These are phyloP conservation scores for Sipha flava DNA, from an alignment of 1,140 invertebrate genomes.

Conservation along the genomic window DNA sequence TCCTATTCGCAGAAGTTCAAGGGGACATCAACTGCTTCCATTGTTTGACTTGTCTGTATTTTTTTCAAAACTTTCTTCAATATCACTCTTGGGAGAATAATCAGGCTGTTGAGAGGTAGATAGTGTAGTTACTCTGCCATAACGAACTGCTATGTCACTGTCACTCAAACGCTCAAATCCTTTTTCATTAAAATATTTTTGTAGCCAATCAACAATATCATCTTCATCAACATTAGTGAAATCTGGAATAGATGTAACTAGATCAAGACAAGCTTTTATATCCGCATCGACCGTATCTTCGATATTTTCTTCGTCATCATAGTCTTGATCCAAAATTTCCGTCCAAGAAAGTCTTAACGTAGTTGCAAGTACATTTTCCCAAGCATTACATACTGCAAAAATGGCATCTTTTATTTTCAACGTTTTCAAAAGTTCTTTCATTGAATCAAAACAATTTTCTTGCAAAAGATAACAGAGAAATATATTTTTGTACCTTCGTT, in stretches of 20 bases:
- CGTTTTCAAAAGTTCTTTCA: neutral
- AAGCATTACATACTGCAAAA: neutral
- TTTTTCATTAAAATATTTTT: neutral
- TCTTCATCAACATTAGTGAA: no score
- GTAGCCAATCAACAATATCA: neutral
- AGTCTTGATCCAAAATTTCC: neutral
- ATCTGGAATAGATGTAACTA: neutral
- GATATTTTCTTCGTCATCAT: neutral
- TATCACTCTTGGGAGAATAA: neutral
- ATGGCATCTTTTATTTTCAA: neutral
- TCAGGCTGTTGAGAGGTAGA: neutral
- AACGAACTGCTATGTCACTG: neutral
- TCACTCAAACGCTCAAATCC: neutral
- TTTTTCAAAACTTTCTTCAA: neutral
- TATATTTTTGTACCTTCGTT: slow-evolving; percentile 24
- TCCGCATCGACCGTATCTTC: neutral
- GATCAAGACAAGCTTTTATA: neutral
- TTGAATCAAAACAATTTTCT: slow-evolving; percentile 33
- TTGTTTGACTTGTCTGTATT: neutral
- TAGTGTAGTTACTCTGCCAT: neutral
- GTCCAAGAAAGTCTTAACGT: neutral
- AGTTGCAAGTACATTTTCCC: no score
- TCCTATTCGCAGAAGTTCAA: no score
- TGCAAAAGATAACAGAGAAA: neutral
- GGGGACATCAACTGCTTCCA: no score